Evolutionary conservation across 2,113 vertebrate species (phyloP), one percentile per base, ranked within the genome.

Genomic region (Falco punctatus): DNA sequence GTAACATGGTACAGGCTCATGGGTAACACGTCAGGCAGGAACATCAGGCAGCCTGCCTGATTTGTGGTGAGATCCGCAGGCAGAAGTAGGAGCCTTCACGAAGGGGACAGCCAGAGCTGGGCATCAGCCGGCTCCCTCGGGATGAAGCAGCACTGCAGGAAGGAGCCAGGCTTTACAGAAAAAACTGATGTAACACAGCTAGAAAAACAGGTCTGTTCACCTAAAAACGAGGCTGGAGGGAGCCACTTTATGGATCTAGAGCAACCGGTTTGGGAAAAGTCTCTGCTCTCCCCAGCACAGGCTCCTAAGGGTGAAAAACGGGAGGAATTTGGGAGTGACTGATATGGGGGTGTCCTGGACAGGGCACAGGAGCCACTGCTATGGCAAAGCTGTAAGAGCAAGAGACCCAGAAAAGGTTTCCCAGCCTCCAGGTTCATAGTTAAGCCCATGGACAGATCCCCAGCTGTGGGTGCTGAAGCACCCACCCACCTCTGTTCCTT

Each of bases 51-150:
- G 23, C 23, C 32, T 28, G 26, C 20, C 46, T 11, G 46, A 8
- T 32, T 16, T 15, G 12, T 3, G 24, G 49, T 0, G 28, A 28
- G 57, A 38, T 15, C 38, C 10, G 40, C 28, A 6, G 73, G 49
- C 33, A 14, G 69, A 52, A 18, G 1, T n/a, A 5, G 58, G 33
- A 30, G 33, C 51, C 16, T 26, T 6, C 2, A 3, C 5, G 59
- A 27, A n/a, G 66, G 38, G 64, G 12, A 49, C 1, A 1, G 40
- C 15, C 33, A 15, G 44, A 51, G 44, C 58, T 3, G 2, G n/a
- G 33, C 57, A 30, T 22, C 6, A 0, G 3, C 17, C 0, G 0
- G 33, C 38, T 28, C 15, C 46, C 33, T 4, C 1, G 0, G 10
- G 22, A 6, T 15, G 32, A n/a, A 55, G 61, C 2, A 2, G 55